A percentile compares a stretch with the other conserved stretches of the same genome.
These are phyloP conservation scores for Oscheius sp. DNA, from an alignment of 2,888 invertebrate genomes.

Conservation along the genomic window DNA sequence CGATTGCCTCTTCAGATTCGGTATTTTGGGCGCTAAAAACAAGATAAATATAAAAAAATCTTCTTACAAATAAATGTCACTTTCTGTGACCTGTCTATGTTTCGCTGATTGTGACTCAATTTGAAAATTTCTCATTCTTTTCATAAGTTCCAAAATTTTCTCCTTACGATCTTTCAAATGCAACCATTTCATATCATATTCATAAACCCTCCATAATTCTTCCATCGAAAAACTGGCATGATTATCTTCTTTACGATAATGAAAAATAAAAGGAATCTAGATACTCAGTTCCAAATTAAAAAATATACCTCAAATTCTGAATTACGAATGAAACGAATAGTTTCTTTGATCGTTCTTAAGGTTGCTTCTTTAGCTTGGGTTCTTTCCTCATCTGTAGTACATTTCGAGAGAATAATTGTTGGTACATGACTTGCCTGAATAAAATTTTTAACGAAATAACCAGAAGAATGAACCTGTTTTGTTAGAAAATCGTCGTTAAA, in stretches of 20 bases:
- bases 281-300: background rate
- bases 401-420: background rate
- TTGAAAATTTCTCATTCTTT: slow-evolving; percentile 91
- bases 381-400: background rate
- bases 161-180: slow-evolving; percentile 44
- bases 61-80: slow-evolving; percentile 49
- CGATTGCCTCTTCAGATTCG: slow-evolving; percentile 87
- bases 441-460: background rate
- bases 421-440: background rate
- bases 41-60: background rate
- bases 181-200: slow-evolving; percentile 85
- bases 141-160: slow-evolving; percentile 78
- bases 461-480: slow-evolving; percentile 16
- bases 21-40: slow-evolving; percentile 75
- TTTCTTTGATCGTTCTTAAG: slow-evolving; percentile 35
- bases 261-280: slow-evolving; percentile 92
- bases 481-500: slow-evolving; percentile 74
- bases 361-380: background rate
- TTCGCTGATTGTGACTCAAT: slow-evolving; percentile 73
- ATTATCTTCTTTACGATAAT: slow-evolving; percentile 96
- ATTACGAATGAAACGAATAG: slow-evolving; percentile 39
- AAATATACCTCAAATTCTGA: slow-evolving; percentile 37
- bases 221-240: slow-evolving; percentile 82
- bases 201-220: slow-evolving; percentile 97
- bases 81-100: slow-evolving; percentile 40